Percentiles rank a stretch among this genome's conserved stretches.
Evolutionary conservation across 1,140 invertebrate species (phyloP).

Genomic region (Eriocheir sinensis): DNA sequence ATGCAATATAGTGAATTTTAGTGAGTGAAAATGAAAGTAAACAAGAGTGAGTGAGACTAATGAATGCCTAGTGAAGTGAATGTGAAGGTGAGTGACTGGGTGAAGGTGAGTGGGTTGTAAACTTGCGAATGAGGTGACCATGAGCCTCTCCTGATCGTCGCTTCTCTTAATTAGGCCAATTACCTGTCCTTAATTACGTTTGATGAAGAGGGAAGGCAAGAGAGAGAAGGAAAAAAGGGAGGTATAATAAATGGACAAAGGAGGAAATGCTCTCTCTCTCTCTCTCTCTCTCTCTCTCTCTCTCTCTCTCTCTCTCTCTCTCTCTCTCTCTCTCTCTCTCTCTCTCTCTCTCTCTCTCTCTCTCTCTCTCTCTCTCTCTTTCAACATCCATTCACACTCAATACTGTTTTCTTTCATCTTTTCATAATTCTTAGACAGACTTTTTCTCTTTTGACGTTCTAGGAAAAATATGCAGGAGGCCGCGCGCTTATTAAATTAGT

Average conservation of each 20-base stretch:
- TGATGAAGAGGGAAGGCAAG: neutral
- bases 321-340: constrained; percentile 22
- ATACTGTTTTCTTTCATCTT: neutral
- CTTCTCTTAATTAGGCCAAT: neutral
- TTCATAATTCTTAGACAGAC: neutral
- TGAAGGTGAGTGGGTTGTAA: neutral
- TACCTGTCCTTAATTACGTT: neutral
- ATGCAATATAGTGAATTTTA: too few species aligned
- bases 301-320: neutral
- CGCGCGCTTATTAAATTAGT: neutral
- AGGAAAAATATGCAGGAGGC: neutral
- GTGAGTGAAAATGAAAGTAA: too few species aligned
- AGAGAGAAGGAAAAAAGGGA: neutral
- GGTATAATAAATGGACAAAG: neutral
- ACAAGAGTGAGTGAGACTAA: neutral
- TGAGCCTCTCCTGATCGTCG: neutral
- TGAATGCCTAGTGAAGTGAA: neutral
- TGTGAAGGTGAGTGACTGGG: neutral
- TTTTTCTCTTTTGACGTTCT: neutral
- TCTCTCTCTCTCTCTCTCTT: neutral
- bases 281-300: constrained; percentile 22
- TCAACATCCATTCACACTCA: neutral
- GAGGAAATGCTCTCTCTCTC: neutral
- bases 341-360: constrained; percentile 22
- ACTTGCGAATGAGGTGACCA: neutral